Percentiles rank a stretch among this genome's conserved stretches.
These are phyloP conservation scores for Ovis aries DNA, from an alignment of 2,113 vertebrate species.

Conservation along the genomic window ARS-UI_Ramb_v3.0 NC_056054.1:26978501-26979000, in stretches of 20 bases:
- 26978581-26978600: neutral
- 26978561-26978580: neutral
- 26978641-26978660: neutral
- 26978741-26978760: neutral
- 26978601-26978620: neutral
- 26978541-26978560: neutral
- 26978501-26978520: neutral
- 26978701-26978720: neutral
- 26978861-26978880: neutral
- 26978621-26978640: neutral
- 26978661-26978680: neutral
- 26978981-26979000: neutral
- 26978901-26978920: neutral
- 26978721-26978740: neutral
- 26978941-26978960: neutral
- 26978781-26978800: neutral
- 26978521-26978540: neutral
- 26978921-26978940: neutral
- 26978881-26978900: neutral
- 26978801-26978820: neutral
- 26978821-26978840: neutral
- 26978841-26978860: neutral
- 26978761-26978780: neutral
- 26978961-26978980: neutral
- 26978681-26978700: neutral